A percentile compares a stretch with the other conserved stretches of the same genome.
Evolutionary conservation across 2,888 invertebrate genomes (phyloP).

Genomic region (Pecten maximus): DNA sequence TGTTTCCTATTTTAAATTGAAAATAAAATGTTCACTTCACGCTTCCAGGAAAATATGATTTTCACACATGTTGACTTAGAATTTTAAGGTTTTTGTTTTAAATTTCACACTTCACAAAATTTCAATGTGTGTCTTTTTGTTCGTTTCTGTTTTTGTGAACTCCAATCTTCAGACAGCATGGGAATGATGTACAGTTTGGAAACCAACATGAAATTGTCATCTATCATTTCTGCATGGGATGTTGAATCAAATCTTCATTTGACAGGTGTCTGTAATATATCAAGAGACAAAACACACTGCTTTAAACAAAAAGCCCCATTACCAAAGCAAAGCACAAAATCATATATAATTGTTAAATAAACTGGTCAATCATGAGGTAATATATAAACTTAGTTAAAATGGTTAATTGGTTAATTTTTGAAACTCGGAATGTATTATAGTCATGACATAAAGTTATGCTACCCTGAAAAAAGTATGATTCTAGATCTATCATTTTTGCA

Average conservation of each 20-base stretch:
- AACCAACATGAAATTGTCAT: background rate
- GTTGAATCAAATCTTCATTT: slow-evolving; percentile 13
- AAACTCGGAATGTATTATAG: too few species aligned
- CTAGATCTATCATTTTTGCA: too few species aligned
- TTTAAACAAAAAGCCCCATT: background rate
- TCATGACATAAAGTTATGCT: too few species aligned
- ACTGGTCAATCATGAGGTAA: too few species aligned
- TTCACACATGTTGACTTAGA: background rate
- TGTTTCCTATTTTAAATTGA: background rate
- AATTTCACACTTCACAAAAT: background rate
- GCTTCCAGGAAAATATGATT: background rate
- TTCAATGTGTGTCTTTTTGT: background rate
- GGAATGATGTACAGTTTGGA: background rate
- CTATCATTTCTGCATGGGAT: background rate
- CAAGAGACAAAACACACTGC: background rate
- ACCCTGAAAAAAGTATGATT: too few species aligned
- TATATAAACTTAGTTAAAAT: too few species aligned
- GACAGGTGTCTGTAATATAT: background rate
- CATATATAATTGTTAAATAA: too few species aligned
- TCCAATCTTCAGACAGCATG: background rate
- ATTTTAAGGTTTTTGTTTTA: background rate
- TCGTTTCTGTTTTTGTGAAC: background rate
- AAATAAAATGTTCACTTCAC: background rate
- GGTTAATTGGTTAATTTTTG: too few species aligned
- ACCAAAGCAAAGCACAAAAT: background rate